Evolutionary conservation across 2,113 vertebrate species (phyloP), one percentile per base, ranked within the genome.

Genomic region (Grammomys dolichurus): DNA sequence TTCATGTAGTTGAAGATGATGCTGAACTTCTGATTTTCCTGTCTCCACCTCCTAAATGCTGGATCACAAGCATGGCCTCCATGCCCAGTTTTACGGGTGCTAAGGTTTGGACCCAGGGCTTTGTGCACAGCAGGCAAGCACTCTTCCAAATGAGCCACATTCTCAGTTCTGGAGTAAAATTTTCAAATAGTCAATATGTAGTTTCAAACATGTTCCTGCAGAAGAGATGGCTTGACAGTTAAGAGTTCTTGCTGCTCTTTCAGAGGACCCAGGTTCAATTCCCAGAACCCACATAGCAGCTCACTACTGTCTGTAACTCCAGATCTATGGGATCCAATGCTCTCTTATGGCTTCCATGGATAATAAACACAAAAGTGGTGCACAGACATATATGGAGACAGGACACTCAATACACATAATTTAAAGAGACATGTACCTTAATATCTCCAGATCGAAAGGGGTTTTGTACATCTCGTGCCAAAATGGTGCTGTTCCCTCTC

Each of bases 391-490:
- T 33, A 63, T 63, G 54, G 80, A 58, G 54, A n/a, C 36, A 26
- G 48, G 46, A 51, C 12, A 54, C 28, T 54, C 13, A 36, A 51
- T 16, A 60, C 12, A 26, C 1, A 26, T 60, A 60, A 43, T 43
- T 43, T 63, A 77, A 73, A 91, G 22, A 91, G n/a, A 36, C 22
- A 56, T 81, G 96, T 93, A 96, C 96, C 98, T 98, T 97, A 87
- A 96, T 98, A 94, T 98, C 93, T 84, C 97, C 96, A 80, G 96
- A 97, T 80, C 97, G 97, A 97, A 98, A 96, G 67, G 98, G 97
- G 91, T 98, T 99, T 95, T 98, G 97, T 76, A 97, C 91, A 84
- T 98, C 98, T 72, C 69, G 94, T 46, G 98, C 98, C 75, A 97
- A 97, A 78, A 99, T 70, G 5, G 87, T 85, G 51, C 97, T 97